Evolutionary conservation across 1,140 invertebrate genomes (phyloP).

Genomic region (Tetramorium parvispinum): DNA sequence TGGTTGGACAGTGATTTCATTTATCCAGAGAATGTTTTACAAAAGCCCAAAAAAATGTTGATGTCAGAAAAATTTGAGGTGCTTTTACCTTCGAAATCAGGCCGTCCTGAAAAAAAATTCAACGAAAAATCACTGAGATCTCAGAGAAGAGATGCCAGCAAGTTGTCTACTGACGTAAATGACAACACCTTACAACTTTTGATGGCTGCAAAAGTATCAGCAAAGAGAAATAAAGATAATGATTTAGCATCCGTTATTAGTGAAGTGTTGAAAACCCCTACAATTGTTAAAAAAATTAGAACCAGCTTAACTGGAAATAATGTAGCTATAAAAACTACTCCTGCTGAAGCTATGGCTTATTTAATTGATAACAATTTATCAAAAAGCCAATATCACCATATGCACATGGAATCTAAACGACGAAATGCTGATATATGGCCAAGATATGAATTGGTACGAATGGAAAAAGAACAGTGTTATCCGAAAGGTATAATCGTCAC

Average conservation of each 20-base stretch:
- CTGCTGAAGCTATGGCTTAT: background rate
- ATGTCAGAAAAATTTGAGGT: background rate
- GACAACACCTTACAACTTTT: background rate
- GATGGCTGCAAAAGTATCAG: background rate
- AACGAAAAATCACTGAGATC: background rate
- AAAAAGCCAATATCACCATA: background rate
- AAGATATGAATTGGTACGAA: background rate
- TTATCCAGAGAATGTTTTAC: background rate
- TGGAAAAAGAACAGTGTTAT: background rate
- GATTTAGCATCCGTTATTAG: background rate
- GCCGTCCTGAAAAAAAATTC: background rate
- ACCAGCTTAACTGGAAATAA: background rate
- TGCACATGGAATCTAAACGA: background rate
- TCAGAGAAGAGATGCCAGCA: background rate
- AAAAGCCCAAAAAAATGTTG: background rate
- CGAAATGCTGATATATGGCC: background rate
- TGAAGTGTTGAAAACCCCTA: background rate
- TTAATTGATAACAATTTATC: background rate
- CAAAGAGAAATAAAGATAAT: background rate
- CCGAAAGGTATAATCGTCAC: background rate
- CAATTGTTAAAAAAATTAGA: background rate
- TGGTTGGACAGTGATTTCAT: background rate
- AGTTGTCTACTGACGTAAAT: background rate
- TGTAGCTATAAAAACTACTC: background rate
- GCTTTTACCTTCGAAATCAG: background rate